Base-by-base conservation (phyloP, 2,888 invertebrate genomes). In the Brenthis hecate region DNA sequence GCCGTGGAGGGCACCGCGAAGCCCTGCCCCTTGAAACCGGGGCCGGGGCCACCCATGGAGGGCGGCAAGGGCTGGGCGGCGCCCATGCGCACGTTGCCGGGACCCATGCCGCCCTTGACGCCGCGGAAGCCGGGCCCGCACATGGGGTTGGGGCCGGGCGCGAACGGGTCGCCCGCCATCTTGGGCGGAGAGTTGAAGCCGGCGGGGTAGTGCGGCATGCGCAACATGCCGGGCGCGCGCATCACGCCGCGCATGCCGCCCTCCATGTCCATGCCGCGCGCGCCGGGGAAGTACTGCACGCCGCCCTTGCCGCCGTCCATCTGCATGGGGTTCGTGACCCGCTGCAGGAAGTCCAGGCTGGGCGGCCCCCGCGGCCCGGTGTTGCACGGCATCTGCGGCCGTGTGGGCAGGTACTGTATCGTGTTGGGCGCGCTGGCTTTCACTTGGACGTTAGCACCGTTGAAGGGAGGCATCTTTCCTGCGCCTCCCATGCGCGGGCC, bases 381-480 rank as follows among this genome's bases (percentile, higher is more conserved):
- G 72, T 94, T 94, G 80, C 95, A 95, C 13, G 95, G 94, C 80
- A 96, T 95, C 84, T 98, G 98, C n/a, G 98, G 97, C 89, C 98
- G 94, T 64, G 98, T 97, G 28, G 99, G 99, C 86, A 99, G 95
- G 94, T 99, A 99, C 93, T 99, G 99, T 84, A 99, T 99, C 51
- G 99, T 99, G 89, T 99, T 99, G 0, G 99, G 99, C 13, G 99
- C 98, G 87, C 97, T 98, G 13, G 99, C 97, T 89, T 99, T 99
- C 36, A 99, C 98, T 90, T 98, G 97, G 55, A 98, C 96, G 87
- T 97, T 98, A 13, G 93, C 93, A 11, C 93, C 94, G 82, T 94
- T 94, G 79, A 94, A 94, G 11, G 95, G 95, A 16, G 92, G 87
- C 93, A 93, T 93, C 73, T 93, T 93, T 0, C 94, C 94, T 48